Base-by-base conservation (phyloP, 2,797 vertebrate genomes). In the Onychomys torridus region DNA sequence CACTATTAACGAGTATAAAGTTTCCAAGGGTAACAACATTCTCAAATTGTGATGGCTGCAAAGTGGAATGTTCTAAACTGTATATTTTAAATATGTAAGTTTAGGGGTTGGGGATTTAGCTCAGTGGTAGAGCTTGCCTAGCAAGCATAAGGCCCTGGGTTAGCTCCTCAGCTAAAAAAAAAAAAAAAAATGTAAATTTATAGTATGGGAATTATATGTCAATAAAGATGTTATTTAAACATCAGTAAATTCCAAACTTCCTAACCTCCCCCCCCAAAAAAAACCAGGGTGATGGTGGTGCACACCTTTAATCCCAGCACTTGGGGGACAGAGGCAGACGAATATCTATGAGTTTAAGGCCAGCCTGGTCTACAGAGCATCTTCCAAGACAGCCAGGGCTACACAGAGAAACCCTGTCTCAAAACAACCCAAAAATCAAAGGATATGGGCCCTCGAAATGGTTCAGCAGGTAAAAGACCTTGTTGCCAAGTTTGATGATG, bases 191-290 rank as follows among this genome's bases (percentile, higher is more conserved):
- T 34, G 6, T 87, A 52, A n/a, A 76, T 96, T 92, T 76, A 71
- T 25, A 32, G 29, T 76, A 92, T 29, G 14, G 37, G 40, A 88
- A 92, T 73, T 73, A 6, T 46, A 91, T 57, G 43, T 82, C 52
- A 95, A 95, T 77, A 90, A 76, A 85, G 40, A 59, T 95, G 19
- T 78, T 83, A 81, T 67, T 96, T 81, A 89, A 81, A 90, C 43
- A 83, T 65, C 49, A 93, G 59, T 55, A 88, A 93, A 93, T 85
- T 10, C 27, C n/a, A 89, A 93, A 93, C 34, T 84, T 32, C 16
- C 79, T 63, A 59, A 11, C 52, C 52, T n/a, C n/a, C n/a, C 52
- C 9, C 52, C 52, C 52, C 52, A 69, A 71, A 61, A 71, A 46
- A 32, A 29, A 29, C 29, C n/a, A 34, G 8, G 46, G 29, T 17